Percentiles rank a stretch among this genome's conserved stretches.
Conservation (phyloP, 2,888 invertebrate genomes). For the Yponomeuta sedellus region DNA sequence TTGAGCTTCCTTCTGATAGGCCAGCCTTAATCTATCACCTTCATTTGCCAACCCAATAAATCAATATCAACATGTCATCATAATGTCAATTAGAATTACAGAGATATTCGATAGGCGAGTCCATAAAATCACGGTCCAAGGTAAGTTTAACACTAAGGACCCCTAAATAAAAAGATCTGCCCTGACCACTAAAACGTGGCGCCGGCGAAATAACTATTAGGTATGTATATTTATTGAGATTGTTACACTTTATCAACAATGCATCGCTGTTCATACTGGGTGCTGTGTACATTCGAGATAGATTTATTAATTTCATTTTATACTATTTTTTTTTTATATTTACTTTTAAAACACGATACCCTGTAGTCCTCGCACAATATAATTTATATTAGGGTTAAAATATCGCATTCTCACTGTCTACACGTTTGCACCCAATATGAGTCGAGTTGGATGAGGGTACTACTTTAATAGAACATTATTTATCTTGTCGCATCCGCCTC, state of each 20-base stretch:
- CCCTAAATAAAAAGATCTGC: neutral
- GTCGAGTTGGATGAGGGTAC: neutral
- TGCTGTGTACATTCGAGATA: neutral
- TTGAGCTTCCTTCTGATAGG: too few relatives aligned
- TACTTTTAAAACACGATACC: slow-evolving; percentile 17
- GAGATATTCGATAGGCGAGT: too few relatives aligned
- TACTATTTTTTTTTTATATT: neutral
- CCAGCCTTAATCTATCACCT: too few relatives aligned
- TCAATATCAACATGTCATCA: too few relatives aligned
- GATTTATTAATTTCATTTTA: neutral
- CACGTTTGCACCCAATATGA: neutral
- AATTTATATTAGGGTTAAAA: slow-evolving; percentile 7
- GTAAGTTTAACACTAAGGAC: neutral
- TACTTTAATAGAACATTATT: neutral
- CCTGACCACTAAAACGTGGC: slow-evolving; percentile 33
- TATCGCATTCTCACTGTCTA: neutral
- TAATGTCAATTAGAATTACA: too few relatives aligned
- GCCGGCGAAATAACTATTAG: slow-evolving; percentile 16
- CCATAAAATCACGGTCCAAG: neutral
- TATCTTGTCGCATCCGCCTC: neutral
- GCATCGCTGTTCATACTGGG: slow-evolving; percentile 10
- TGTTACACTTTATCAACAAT: slow-evolving; percentile 19
- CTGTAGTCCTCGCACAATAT: slow-evolving; percentile 20
- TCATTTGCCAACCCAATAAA: too few relatives aligned
- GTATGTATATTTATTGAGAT: slow-evolving; percentile 20